Base-by-base conservation (phyloP, 2,113 vertebrate species). In the Dipodomys ordii region DNA sequence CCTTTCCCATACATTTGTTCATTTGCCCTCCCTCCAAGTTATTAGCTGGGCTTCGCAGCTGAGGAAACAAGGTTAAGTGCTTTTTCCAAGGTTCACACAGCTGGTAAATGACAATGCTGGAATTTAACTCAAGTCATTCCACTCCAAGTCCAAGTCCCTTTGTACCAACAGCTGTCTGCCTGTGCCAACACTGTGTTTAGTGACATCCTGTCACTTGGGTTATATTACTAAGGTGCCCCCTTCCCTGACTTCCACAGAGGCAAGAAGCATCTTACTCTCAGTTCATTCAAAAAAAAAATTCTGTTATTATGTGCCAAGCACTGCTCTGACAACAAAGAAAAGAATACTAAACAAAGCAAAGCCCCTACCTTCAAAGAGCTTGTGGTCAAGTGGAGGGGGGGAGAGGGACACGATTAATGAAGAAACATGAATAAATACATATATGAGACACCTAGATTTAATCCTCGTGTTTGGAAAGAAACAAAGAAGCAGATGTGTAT, bases 41-140 rank as follows among this genome's bases (percentile, higher is more conserved):
- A 49, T 77, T 62, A 62, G 71, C 91, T 84, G 68, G 23, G 82
- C 53, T 87, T 80, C 86, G 67, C 90, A 95, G 96, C 78, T 81
- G 87, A 84, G 79, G 92, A 95, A 94, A 92, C 87, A 94, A 89
- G 82, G 83, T 18, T 73, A 60, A 71, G 68, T 3, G 64, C 77
- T 83, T 84, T 44, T 39, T 79, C 10, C 44, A 60, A 65, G 46
- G 77, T 28, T 67, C 53, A 60, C 39, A 79, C 62, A 87, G 72
- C n/a, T 72, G 44, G 46, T 13, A 13, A 88, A 76, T 44, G 32
- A 57, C 18, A 68, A 78, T 53, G 65, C 32, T 30, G 35, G 62
- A 68, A 81, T 57, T 76, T 76, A 74, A 79, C 44, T 69, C 44
- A 27, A 53, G 67, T 73, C 67, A 46, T 32, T 39, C 16, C 20